Evolutionary conservation across 2,113 vertebrate species (phyloP), one percentile per base, ranked within the genome.

Genomic region (Micromys minutus): DNA sequence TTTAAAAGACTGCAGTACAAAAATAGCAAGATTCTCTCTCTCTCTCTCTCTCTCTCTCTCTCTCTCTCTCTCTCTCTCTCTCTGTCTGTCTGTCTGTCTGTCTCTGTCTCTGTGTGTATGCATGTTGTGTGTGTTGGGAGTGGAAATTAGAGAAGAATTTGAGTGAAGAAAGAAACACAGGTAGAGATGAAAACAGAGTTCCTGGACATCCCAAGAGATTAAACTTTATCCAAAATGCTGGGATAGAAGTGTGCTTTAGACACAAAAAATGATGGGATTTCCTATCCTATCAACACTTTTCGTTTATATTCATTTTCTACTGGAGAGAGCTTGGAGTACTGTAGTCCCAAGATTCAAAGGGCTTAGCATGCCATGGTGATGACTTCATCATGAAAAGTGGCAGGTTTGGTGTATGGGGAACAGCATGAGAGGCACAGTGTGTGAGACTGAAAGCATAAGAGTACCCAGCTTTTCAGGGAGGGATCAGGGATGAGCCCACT

Each of bases 251-350:
- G 2, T 3, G 34, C 22, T 36, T 31, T 94, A 72, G 39, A 12
- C n/a, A 81, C 50, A 76, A 71, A 34, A 63, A 94, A 94, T n/a
- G n/a, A n/a, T 69, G 74, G 67, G 42, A 80, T 89, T 95, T 77
- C 72, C 74, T 88, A 57, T 47, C 55, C 71, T 91, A 16, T 80
- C 94, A 91, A 95, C 75, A 52, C 67, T 88, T 94, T 57, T 22
- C 94, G 91, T 61, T 86, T 93, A 16, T 69, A 21, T 87, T 89
- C 79, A 96, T 59, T 95, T 67, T 47, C 63, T 77, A 47, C 83
- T 93, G 34, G 24, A 87, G 47, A 92, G 21, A 91, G 59, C 42
- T 75, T 67, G 22, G 65, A 63, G 65, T 63, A 76, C 24, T 52
- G 1, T 15, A 75, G 10, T 47, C 31, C 65, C 55, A 50, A 95